Conservation (phyloP, 2,113 vertebrate species). For the Ciconia stormi region DNA sequence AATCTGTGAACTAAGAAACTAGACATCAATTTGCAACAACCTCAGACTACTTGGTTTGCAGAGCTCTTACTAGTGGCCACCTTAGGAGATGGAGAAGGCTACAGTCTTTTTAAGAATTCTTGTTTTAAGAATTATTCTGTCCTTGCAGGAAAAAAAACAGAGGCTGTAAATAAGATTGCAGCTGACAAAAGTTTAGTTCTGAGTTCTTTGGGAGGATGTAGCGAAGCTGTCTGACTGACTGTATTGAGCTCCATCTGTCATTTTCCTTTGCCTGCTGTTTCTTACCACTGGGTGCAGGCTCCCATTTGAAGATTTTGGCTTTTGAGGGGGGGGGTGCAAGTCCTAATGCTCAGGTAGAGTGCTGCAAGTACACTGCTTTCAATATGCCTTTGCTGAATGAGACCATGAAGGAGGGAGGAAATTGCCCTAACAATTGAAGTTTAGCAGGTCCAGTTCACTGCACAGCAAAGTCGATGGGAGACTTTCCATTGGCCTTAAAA, state of each 20-base stretch:
- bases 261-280: background rate
- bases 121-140: background rate
- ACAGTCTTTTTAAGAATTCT: background rate
- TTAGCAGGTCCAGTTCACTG: background rate
- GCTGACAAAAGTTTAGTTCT: background rate
- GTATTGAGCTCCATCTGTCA: background rate
- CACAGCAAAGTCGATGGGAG: background rate
- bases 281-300: background rate
- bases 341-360: background rate
- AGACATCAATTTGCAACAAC: background rate
- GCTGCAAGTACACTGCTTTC: background rate
- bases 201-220: background rate
- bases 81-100: background rate
- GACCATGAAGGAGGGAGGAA: background rate
- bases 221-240: background rate
- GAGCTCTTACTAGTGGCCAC: background rate
- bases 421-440: background rate
- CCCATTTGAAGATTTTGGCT: background rate
- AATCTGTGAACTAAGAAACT: background rate
- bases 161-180: background rate
- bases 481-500: background rate
- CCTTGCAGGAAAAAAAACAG: background rate
- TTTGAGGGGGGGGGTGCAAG: background rate
- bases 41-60: background rate
- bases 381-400: background rate